phyloP scores from a whole-genome alignment of 2,113 vertebrate genomes.

The Struthio camelus region DNA sequence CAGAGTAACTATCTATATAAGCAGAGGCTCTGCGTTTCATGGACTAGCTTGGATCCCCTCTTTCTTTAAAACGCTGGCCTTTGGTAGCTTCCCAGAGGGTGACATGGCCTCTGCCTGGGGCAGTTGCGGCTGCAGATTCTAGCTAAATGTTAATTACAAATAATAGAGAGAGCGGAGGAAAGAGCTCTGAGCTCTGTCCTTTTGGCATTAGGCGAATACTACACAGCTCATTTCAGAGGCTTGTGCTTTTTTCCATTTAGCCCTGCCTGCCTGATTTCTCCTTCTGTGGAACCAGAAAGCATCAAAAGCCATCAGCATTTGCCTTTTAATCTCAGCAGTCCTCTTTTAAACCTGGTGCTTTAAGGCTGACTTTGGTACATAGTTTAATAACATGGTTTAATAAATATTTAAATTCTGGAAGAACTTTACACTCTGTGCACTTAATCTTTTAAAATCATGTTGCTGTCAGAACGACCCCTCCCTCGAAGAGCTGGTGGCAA shows the following conservation, averaged over 20 bases:
- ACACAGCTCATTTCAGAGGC: neutral
- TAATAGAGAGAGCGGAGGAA: neutral
- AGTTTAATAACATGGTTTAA: neutral
- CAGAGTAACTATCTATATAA: neutral
- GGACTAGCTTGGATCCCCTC: neutral
- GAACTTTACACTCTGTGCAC: neutral
- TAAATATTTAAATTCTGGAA: conserved; percentile 43
- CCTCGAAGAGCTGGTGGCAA: conserved; percentile 18
- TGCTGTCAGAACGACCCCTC: neutral
- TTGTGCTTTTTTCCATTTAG: neutral
- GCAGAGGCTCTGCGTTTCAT: neutral
- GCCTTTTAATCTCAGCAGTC: neutral
- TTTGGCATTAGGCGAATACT: conserved; percentile 4
- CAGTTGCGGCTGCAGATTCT: neutral
- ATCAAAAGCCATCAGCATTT: neutral
- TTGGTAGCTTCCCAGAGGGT: neutral
- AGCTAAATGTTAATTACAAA: conserved; percentile 5
- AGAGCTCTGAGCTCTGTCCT: neutral
- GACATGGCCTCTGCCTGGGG: neutral
- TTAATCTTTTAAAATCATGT: conserved; percentile 33
- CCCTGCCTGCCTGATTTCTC: neutral
- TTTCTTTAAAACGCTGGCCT: neutral
- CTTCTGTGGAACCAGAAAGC: neutral
- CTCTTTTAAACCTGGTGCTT: conserved; percentile 6
- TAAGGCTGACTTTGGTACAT: neutral